Base-by-base conservation (phyloP, 2,113 vertebrate genomes). In the Antechinus stuartii region DNA sequence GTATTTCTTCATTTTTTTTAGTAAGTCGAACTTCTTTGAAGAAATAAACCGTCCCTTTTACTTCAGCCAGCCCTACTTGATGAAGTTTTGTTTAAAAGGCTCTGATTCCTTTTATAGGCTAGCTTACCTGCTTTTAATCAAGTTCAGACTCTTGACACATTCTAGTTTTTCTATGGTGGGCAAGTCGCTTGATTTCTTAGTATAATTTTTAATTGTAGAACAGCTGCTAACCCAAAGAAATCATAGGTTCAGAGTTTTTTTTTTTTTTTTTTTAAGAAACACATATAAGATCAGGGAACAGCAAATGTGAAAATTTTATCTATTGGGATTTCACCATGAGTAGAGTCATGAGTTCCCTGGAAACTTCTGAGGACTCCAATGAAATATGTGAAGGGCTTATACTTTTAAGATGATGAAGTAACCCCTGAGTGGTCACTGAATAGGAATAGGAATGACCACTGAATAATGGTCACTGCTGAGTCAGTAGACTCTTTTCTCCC, bases 1-100 rank as follows among this genome's bases (percentile, higher is more conserved):
- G 97, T 98, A 99, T 99, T 96, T 99, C 98, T 94, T 99, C 98
- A 8, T 99, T 98, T 98, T 98, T 49, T 97, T 98, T 98, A 95
- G 98, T 98, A 54, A 99, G 98, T 92, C 97, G 97, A 97, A 98
- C 94, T 96, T 99, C 99, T 98, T 98, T 97, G 92, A 98, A 89
- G 91, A 98, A 97, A 94, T 95, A 97, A 55, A 97, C 98, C 11
- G 98, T 95, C 98, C 98, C 99, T 94, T 68, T 96, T 95, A 95
- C 76, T 68, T 68, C 96, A 95, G 57, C 57, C 27, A 30, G 27
- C 11, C 57, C 57, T 61, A 3, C 11, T 61, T 61, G 27, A 27
- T 68, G 3, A 54, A 3, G 92, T n/a, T 98, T 94, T 95, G 96
- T 98, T 26, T 8, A 26, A 8, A 57, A 26, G 25, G 8, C 56